These are phyloP conservation scores for Napeogenes sylphis DNA, from an alignment of 2,888 invertebrate species.

Conservation along the genomic window DNA sequence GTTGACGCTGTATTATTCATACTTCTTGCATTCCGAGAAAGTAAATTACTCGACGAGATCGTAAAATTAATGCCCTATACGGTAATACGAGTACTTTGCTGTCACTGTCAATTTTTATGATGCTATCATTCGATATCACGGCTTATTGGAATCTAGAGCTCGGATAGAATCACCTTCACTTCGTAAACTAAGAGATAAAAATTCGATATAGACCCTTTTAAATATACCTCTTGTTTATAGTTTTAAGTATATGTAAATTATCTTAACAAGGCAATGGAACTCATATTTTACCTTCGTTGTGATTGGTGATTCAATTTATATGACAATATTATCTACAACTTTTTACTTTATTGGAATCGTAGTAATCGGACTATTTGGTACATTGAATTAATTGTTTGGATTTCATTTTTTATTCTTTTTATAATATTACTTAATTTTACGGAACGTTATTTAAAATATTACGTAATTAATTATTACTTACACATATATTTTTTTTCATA, in stretches of 20 bases:
- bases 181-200: conserved; percentile 30
- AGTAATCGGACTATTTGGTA: background rate
- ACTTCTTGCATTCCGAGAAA: conserved; percentile 70
- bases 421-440: too few species aligned
- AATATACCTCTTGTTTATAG: conserved; percentile 18
- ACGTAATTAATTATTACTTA: too few species aligned
- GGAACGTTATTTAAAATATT: too few species aligned
- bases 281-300: conserved; percentile 5
- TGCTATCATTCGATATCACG: conserved; percentile 58
- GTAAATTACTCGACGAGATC: conserved; percentile 67
- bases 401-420: background rate
- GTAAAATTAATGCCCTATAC: conserved; percentile 70
- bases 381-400: too few species aligned
- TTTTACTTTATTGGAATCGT: background rate
- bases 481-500: too few species aligned
- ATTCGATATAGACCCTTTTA: conserved; percentile 17
- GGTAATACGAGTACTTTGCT: conserved; percentile 65
- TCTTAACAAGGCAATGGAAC: conserved; percentile 6
- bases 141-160: conserved; percentile 37
- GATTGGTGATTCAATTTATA: background rate
- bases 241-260: conserved; percentile 19
- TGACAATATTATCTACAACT: background rate
- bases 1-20: conserved; percentile 68
- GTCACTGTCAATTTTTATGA: conserved; percentile 71
- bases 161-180: conserved; percentile 30